These are phyloP conservation scores for Conger conger DNA, from an alignment of 2,113 vertebrate species.

Conservation along the genomic window DNA sequence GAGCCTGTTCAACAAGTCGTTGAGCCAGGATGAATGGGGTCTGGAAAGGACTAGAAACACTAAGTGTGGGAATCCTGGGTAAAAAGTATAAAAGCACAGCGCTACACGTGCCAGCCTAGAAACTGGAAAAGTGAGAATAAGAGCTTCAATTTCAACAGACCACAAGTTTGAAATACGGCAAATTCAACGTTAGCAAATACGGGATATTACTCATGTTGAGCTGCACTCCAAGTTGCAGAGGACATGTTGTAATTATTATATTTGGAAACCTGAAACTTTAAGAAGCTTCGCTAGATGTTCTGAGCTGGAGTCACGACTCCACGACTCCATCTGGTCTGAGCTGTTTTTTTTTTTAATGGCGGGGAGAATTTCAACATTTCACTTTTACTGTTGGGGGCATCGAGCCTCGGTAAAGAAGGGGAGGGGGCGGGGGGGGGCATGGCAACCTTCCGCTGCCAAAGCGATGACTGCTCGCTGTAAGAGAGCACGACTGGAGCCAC, in stretches of 20 bases:
- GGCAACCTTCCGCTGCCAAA: slow-evolving; percentile 36
- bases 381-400: slow-evolving; percentile 23
- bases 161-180: background rate
- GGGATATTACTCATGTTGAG: slow-evolving; percentile 35
- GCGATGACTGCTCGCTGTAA: background rate
- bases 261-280: slow-evolving; percentile 40
- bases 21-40: background rate
- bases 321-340: slow-evolving; percentile 33
- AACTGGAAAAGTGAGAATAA: background rate
- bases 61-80: background rate
- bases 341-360: slow-evolving; percentile 33
- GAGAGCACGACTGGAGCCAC: background rate
- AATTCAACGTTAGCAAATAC: slow-evolving; percentile 8
- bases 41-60: background rate
- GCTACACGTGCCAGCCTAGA: background rate
- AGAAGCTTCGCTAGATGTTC: slow-evolving; percentile 38
- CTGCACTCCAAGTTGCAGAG: slow-evolving; percentile 17
- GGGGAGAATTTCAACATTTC: slow-evolving; percentile 42
- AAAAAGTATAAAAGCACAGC: background rate
- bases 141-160: background rate
- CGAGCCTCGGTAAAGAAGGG: background rate
- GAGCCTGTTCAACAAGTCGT: background rate
- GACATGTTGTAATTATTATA: slow-evolving; percentile 36
- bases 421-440: background rate
- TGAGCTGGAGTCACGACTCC: slow-evolving; percentile 39